Evolutionary conservation across 2,888 invertebrate species (phyloP).

Genomic region (Clostera curtula): DNA sequence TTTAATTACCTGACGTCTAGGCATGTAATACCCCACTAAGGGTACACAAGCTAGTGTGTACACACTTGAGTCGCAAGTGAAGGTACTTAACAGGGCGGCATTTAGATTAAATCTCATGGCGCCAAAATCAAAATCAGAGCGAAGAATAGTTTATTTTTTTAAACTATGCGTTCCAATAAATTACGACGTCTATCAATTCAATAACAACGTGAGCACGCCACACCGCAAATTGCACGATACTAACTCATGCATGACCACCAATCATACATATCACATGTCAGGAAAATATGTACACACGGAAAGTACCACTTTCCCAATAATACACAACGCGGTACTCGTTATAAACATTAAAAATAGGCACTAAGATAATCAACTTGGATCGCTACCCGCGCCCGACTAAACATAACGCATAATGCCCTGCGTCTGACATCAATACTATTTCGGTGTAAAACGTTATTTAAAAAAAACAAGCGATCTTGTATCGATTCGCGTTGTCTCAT

Average conservation of each 20-base stretch:
- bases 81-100: too few species aligned
- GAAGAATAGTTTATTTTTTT: too few species aligned
- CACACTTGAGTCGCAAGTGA: too few species aligned
- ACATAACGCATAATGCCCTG: conserved; percentile 31
- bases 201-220: neutral
- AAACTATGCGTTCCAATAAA: too few species aligned
- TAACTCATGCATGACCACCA: conserved; percentile 25
- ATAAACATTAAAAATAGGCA: conserved; percentile 37
- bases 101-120: conserved; percentile 8
- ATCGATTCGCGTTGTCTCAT: too few species aligned
- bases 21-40: too few species aligned
- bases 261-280: conserved; percentile 40
- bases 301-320: conserved; percentile 21
- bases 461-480: too few species aligned
- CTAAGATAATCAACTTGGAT: conserved; percentile 32
- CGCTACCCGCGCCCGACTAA: conserved; percentile 23
- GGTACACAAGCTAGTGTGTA: too few species aligned
- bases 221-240: conserved; percentile 19
- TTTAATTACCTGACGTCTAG: too few species aligned
- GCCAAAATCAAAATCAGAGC: conserved; percentile 10
- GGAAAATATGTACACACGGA: conserved; percentile 31
- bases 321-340: conserved; percentile 21
- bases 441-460: conserved; percentile 3
- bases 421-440: conserved; percentile 23
- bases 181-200: too few species aligned